A percentile compares a stretch with the other conserved stretches of the same genome.
These are phyloP conservation scores for Cepphus grylle DNA, from an alignment of 2,113 vertebrate genomes.

Conservation along the genomic window DNA sequence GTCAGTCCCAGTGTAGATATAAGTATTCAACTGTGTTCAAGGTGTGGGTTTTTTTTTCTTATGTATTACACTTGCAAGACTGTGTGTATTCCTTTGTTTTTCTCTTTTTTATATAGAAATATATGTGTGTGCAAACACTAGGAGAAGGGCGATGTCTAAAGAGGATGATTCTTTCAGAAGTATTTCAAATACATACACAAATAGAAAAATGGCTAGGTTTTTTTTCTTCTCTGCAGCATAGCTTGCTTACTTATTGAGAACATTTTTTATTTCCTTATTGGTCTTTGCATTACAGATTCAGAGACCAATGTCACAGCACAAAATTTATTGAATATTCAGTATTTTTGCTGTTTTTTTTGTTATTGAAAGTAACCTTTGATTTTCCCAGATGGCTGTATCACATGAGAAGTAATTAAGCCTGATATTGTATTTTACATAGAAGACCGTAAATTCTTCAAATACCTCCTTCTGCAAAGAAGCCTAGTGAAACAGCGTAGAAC, in stretches of 20 bases:
- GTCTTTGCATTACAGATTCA: background rate
- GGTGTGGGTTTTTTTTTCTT: rapidly evolving
- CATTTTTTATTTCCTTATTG: background rate
- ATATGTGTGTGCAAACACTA: background rate
- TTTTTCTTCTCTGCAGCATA: background rate
- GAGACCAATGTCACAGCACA: background rate
- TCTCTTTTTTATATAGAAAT: background rate
- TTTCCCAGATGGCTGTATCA: background rate
- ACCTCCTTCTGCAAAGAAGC: background rate
- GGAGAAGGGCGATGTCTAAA: background rate
- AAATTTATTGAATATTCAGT: background rate
- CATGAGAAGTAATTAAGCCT: background rate
- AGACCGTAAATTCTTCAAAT: background rate
- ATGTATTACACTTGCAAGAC: background rate
- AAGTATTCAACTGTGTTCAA: background rate
- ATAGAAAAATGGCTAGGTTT: rapidly evolving
- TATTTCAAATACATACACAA: background rate
- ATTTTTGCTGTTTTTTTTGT: background rate
- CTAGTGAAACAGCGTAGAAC: background rate
- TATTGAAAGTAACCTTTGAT: background rate
- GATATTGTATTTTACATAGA: background rate
- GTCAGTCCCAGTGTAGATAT: background rate
- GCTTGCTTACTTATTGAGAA: background rate
- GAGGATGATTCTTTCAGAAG: background rate
- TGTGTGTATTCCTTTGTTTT: background rate